A percentile compares a stretch with the other conserved stretches of the same genome.
These are phyloP conservation scores for Lagocephalus sceleratus DNA, from an alignment of 2,797 vertebrate species.

Conservation along the genomic window DNA sequence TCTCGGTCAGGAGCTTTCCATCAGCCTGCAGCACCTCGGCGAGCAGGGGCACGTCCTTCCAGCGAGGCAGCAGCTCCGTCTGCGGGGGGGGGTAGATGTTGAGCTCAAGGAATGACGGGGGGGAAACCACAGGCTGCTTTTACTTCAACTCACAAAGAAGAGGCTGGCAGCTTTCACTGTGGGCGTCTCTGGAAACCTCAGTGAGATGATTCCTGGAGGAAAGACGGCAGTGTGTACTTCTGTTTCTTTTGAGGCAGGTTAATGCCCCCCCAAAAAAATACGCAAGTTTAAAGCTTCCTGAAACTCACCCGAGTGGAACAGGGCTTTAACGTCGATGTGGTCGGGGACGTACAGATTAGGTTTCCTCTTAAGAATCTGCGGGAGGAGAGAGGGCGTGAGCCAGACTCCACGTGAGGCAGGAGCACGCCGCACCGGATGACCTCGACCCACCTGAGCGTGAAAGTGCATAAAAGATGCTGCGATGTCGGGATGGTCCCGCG, in stretches of 20 bases:
- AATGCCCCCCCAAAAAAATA: too few species aligned
- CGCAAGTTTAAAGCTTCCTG: neutral
- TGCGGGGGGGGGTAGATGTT: conserved; percentile 47
- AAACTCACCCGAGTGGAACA: conserved; percentile 95
- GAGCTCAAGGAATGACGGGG: neutral
- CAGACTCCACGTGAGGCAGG: neutral
- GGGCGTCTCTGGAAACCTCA: conserved; percentile 93
- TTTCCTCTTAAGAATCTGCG: conserved; percentile 91
- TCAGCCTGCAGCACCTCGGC: conserved; percentile 88
- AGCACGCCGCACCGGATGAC: neutral
- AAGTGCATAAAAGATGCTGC: conserved; percentile 99
- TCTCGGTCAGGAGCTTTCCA: conserved; percentile 88
- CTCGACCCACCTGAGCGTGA: conserved; percentile 90
- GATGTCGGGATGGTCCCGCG: conserved; percentile 97
- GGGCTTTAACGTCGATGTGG: conserved; percentile 87
- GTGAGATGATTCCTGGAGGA: conserved; percentile 85
- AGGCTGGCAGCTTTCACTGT: conserved; percentile 90
- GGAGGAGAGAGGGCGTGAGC: too few species aligned
- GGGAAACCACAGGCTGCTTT: neutral
- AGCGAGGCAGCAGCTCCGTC: conserved; percentile 90
- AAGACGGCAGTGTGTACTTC: conserved; percentile 3
- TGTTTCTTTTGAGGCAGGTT: neutral
- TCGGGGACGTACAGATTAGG: conserved; percentile 89
- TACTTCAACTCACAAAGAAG: conserved; percentile 88
- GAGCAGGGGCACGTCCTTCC: conserved; percentile 82